Percentiles rank a stretch among this genome's conserved stretches.
Evolutionary conservation across 2,113 vertebrate genomes (phyloP).

Genomic region (Athene cunicularia): DNA sequence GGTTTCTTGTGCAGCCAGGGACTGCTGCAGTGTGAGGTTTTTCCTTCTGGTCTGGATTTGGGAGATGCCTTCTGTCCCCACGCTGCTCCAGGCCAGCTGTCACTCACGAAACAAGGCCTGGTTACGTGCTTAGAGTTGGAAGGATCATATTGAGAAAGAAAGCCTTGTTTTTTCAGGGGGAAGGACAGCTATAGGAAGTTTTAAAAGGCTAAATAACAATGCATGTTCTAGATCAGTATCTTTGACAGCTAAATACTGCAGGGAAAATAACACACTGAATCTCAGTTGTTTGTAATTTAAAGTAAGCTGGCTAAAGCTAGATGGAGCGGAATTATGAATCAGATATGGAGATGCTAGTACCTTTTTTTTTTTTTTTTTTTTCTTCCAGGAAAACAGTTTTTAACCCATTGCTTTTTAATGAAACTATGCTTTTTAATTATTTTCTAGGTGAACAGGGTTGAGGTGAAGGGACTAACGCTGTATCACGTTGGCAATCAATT

Average conservation of each 20-base stretch:
- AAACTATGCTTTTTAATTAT: not conserved
- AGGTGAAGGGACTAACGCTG: not conserved
- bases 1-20: accelerated
- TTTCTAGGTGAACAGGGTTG: not conserved
- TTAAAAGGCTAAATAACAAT: not conserved
- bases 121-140: accelerated
- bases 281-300: not conserved
- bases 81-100: not conserved
- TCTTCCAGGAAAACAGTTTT: not conserved
- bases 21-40: not conserved
- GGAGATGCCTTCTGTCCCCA: not conserved
- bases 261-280: not conserved
- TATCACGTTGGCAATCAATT: accelerated
- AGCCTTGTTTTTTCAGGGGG: not conserved
- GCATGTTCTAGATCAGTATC: not conserved
- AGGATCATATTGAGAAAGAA: not conserved
- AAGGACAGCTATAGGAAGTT: not conserved
- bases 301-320: not conserved
- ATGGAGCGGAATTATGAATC: not conserved
- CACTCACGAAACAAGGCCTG: not conserved
- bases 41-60: not conserved
- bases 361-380: not conserved
- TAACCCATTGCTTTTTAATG: not conserved
- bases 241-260: not conserved
- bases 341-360: not conserved